Conservation (phyloP, 1,140 invertebrate genomes). For the Drosophila setifemur region DNA sequence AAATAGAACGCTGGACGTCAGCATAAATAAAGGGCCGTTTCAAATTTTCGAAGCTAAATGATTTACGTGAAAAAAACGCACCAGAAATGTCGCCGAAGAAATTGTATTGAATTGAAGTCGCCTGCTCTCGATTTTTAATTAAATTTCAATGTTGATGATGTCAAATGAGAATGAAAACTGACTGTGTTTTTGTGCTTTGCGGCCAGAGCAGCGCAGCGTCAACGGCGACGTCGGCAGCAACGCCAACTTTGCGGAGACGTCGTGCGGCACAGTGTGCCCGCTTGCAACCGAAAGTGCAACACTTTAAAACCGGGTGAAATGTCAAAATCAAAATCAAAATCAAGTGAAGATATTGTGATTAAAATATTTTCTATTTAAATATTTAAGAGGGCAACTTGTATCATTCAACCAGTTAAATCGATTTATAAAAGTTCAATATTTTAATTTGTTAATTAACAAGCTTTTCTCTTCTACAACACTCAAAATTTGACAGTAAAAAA, state of each 20-base stretch:
- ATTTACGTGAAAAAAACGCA: constrained; percentile 54
- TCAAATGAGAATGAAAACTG: constrained; percentile 81
- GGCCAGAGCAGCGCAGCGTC: constrained; percentile 40
- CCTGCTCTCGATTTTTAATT: constrained; percentile 74
- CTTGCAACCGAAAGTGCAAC: no score
- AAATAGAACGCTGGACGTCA: constrained; percentile 10
- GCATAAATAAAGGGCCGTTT: constrained; percentile 57
- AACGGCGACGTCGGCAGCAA: constrained; percentile 40
- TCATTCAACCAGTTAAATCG: no score
- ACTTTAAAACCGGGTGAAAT: no score
- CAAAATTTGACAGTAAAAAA: no score
- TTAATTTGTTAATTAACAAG: no score
- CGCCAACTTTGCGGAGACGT: constrained; percentile 44
- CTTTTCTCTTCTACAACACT: no score
- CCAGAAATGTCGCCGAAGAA: constrained; percentile 14
- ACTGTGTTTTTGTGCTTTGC: constrained; percentile 71
- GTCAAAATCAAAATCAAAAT: no score
- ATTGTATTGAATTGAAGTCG: constrained; percentile 31
- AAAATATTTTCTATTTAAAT: no score
- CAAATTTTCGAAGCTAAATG: constrained; percentile 27
- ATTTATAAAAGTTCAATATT: no score
- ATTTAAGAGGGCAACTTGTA: no score
- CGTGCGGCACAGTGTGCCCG: constrained; percentile 29
- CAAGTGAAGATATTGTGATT: no score
- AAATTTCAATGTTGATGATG: constrained; percentile 80